A percentile compares a stretch with the other conserved stretches of the same genome.
phyloP scores from a whole-genome alignment of 2,888 invertebrate species.

The Plagodis pulveraria region DNA sequence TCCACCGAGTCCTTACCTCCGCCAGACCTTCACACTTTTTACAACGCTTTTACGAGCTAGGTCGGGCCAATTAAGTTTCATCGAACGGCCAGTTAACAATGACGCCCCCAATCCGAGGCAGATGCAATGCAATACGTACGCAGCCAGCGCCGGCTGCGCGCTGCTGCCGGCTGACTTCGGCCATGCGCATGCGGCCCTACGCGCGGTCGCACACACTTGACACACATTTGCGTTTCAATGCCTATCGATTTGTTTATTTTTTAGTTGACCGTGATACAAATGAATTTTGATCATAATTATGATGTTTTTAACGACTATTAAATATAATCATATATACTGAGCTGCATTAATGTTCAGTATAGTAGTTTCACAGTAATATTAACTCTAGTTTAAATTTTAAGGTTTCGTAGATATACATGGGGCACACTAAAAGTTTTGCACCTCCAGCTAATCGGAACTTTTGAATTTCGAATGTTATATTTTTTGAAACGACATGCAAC shows the following conservation, averaged over 20 bases:
- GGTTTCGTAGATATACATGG: slow-evolving; percentile 1
- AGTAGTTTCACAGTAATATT: no score
- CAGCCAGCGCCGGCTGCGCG: slow-evolving; percentile 32
- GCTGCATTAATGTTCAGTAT: no score
- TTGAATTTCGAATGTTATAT: no score
- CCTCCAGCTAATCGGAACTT: no score
- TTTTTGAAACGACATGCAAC: no score
- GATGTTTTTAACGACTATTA: slow-evolving; percentile 1
- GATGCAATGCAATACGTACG: slow-evolving; percentile 46
- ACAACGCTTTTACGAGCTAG: slow-evolving; percentile 83
- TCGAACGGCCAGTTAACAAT: slow-evolving; percentile 65
- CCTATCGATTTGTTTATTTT: slow-evolving; percentile 63
- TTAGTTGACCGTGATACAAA: slow-evolving; percentile 51
- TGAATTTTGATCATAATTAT: slow-evolving; percentile 37
- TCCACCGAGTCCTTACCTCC: slow-evolving; percentile 82
- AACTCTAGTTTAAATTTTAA: no score
- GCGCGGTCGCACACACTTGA: slow-evolving; percentile 66
- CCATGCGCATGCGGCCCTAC: slow-evolving; percentile 43
- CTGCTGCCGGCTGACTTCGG: background rate
- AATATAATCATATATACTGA: no score
- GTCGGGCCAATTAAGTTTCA: slow-evolving; percentile 81
- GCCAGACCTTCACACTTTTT: slow-evolving; percentile 84
- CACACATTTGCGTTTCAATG: slow-evolving; percentile 77
- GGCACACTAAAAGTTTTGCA: no score
- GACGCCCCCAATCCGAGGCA: slow-evolving; percentile 61